Percentiles rank a stretch among this genome's conserved stretches.
phyloP scores from a whole-genome alignment of 2,888 invertebrate genomes.

The Sesia apiformis region DNA sequence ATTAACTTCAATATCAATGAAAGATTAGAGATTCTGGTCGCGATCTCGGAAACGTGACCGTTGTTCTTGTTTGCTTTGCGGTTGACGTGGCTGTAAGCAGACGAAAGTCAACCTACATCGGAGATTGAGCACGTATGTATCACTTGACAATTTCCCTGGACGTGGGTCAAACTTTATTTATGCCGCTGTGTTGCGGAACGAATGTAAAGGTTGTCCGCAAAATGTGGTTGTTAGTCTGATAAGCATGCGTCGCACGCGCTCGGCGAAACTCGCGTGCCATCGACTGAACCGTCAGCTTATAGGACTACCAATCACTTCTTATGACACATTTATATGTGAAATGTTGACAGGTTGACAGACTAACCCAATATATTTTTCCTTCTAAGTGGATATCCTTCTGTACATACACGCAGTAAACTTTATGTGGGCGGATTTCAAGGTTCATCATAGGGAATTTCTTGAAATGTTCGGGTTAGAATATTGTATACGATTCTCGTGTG shows the following conservation, averaged over 20 bases:
- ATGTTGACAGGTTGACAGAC: no score
- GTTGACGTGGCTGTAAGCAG: constrained; percentile 47
- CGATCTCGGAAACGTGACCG: constrained; percentile 55
- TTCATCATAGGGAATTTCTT: no score
- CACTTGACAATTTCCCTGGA: constrained; percentile 57
- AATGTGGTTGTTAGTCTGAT: constrained; percentile 18
- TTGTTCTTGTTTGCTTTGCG: constrained; percentile 59
- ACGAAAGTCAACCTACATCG: constrained; percentile 67
- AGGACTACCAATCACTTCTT: no score
- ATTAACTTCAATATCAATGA: not conserved
- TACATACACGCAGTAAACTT: no score
- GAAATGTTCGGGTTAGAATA: no score
- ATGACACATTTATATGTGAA: no score
- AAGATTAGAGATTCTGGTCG: constrained; percentile 16
- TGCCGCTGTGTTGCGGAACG: constrained; percentile 59
- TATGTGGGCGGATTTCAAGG: no score
- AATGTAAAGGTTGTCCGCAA: constrained; percentile 55
- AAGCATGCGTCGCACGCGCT: constrained; percentile 37
- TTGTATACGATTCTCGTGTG: no score
- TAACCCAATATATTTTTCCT: no score
- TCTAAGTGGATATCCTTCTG: no score
- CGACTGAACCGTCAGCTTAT: not conserved
- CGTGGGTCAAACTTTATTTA: constrained; percentile 46
- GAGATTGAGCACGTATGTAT: constrained; percentile 48
- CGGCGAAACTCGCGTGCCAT: constrained; percentile 43